Conservation (phyloP, 1,140 invertebrate species). For the Mercenaria mercenaria region DNA sequence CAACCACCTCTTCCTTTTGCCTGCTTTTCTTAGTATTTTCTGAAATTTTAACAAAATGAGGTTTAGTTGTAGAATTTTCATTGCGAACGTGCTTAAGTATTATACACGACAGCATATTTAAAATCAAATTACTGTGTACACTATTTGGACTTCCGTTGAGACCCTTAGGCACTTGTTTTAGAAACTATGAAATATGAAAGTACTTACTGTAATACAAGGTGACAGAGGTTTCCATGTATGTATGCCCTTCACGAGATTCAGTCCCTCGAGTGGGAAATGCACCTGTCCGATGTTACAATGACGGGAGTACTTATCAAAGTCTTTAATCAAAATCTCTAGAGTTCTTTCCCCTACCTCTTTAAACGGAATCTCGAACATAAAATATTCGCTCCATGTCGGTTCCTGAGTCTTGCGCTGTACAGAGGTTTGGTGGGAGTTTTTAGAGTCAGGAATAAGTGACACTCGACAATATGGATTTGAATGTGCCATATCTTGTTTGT, state of each 20-base stretch:
- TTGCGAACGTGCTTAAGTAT: too few species aligned
- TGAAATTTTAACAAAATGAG: too few species aligned
- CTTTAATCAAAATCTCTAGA: conserved; percentile 84
- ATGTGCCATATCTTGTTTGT: conserved; percentile 85
- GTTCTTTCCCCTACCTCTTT: conserved; percentile 81
- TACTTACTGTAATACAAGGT: conserved; percentile 84
- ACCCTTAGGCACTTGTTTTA: too few species aligned
- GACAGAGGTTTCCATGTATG: conserved; percentile 87
- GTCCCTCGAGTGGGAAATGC: conserved; percentile 79
- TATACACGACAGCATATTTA: too few species aligned
- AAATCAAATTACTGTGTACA: too few species aligned
- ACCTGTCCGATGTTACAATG: conserved; percentile 84
- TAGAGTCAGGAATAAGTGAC: conserved; percentile 82
- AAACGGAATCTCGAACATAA: conserved; percentile 84
- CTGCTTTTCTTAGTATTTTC: too few species aligned
- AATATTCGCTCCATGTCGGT: conserved; percentile 84
- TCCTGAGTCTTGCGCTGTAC: conserved; percentile 85
- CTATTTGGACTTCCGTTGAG: too few species aligned
- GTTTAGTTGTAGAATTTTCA: too few species aligned
- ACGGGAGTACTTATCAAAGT: conserved; percentile 85
- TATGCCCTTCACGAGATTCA: conserved; percentile 85
- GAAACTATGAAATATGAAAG: too few species aligned
- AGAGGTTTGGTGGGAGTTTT: conserved; percentile 84
- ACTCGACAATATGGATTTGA: conserved; percentile 86
- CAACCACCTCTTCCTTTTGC: too few species aligned